phyloP scores from a whole-genome alignment of 2,888 invertebrate genomes.

The Sinodicranocentrus sp. region DNA sequence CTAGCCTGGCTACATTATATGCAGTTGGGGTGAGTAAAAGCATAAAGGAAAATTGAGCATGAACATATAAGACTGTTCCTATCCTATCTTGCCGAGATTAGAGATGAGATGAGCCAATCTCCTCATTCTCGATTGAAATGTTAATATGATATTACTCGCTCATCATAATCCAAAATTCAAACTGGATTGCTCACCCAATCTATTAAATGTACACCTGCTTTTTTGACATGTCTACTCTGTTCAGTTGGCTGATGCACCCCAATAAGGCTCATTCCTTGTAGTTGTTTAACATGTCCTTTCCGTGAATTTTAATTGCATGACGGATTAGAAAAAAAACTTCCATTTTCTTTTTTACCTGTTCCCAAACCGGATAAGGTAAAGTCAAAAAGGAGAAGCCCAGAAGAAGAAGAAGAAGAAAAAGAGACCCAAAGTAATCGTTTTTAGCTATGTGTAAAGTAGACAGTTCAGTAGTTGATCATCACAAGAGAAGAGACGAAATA shows the following conservation, averaged over 20 bases:
- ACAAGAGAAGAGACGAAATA: slow-evolving; percentile 28
- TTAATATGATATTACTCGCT: slow-evolving; percentile 68
- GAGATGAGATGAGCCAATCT: slow-evolving; percentile 62
- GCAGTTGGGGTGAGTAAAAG: slow-evolving; percentile 4
- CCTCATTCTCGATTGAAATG: slow-evolving; percentile 63
- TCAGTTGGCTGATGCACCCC: slow-evolving; percentile 44
- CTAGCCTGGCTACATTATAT: neutral
- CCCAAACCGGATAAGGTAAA: slow-evolving; percentile 69
- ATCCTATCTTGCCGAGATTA: slow-evolving; percentile 1
- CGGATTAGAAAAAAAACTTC: slow-evolving; percentile 46
- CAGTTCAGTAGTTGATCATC: slow-evolving; percentile 33
- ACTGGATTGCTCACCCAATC: slow-evolving; percentile 70
- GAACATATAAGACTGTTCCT: slow-evolving; percentile 21
- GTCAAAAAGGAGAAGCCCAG: slow-evolving; percentile 49
- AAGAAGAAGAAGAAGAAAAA: slow-evolving; percentile 20
- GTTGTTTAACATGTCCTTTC: slow-evolving; percentile 60
- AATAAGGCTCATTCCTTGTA: slow-evolving; percentile 59
- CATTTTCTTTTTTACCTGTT: slow-evolving; percentile 64
- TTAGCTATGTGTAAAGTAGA: slow-evolving; percentile 23
- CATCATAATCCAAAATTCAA: slow-evolving; percentile 68
- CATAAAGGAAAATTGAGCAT: slow-evolving; percentile 50
- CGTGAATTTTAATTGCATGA: slow-evolving; percentile 70
- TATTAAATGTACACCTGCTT: slow-evolving; percentile 69
- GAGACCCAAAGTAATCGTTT: slow-evolving; percentile 10
- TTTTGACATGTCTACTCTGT: slow-evolving; percentile 53